Evolutionary conservation across 2,797 vertebrate genomes (phyloP).

Genomic region (Bucorvus abyssinicus): DNA sequence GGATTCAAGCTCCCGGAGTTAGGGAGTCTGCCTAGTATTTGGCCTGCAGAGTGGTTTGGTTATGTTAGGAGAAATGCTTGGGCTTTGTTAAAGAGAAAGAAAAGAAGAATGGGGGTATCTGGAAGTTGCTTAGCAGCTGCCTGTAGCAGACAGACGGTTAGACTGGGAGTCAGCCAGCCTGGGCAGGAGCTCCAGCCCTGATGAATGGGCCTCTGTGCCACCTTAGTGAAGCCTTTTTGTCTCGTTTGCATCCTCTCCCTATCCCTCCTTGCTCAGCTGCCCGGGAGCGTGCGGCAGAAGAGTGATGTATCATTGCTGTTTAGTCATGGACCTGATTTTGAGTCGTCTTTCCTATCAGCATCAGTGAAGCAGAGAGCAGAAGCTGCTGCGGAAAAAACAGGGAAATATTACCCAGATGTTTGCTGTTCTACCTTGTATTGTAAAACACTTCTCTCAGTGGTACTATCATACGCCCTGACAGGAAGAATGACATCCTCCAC

Average conservation of each 20-base stretch:
- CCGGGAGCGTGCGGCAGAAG: background rate
- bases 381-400: background rate
- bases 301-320: background rate
- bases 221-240: background rate
- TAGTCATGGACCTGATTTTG: background rate
- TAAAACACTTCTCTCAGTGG: background rate
- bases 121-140: background rate
- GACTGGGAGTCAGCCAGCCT: slow-evolving; percentile 31
- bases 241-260: background rate
- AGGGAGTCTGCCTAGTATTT: background rate
- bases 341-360: background rate
- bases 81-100: background rate
- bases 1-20: background rate
- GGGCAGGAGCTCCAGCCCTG: background rate
- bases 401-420: background rate
- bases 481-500: background rate
- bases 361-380: background rate
- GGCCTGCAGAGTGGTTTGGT: background rate
- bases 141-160: background rate
- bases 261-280: background rate
- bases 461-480: background rate
- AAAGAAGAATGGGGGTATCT: background rate
- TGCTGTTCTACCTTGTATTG: background rate
- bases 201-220: background rate
- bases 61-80: background rate